These are phyloP conservation scores for Limosa lapponica DNA, from an alignment of 2,797 vertebrate species.

Conservation along the genomic window DNA sequence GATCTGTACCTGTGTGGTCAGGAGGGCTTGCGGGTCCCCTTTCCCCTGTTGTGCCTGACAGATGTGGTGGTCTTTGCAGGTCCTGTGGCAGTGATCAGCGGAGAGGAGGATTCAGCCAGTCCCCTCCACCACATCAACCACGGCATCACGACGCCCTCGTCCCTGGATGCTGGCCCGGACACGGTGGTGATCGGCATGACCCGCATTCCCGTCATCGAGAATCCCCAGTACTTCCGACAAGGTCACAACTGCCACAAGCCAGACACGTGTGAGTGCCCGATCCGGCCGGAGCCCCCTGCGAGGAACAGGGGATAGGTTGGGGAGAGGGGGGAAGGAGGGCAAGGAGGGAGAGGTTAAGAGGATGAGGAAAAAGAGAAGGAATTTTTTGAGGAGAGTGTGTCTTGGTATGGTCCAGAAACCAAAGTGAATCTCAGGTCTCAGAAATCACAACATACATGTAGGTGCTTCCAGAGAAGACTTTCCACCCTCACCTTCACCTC, in stretches of 20 bases:
- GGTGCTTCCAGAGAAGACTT: constrained; percentile 49
- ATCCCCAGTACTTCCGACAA: constrained; percentile 97
- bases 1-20: rapidly evolving
- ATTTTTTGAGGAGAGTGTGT: constrained; percentile 32
- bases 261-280: constrained; percentile 89
- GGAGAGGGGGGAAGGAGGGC: neutral
- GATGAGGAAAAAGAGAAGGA: constrained; percentile 40
- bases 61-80: constrained; percentile 74
- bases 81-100: constrained; percentile 96
- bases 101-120: constrained; percentile 98
- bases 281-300: neutral
- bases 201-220: constrained; percentile 96
- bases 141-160: constrained; percentile 92
- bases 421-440: constrained; percentile 61
- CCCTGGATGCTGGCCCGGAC: constrained; percentile 90
- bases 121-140: constrained; percentile 98
- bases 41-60: neutral
- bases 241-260: constrained; percentile 97
- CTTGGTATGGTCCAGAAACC: constrained; percentile 75
- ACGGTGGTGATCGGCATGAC: constrained; percentile 98
- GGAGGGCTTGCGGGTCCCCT: rapidly evolving
- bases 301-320: neutral
- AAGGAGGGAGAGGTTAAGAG: neutral
- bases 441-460: constrained; percentile 67
- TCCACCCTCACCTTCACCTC: constrained; percentile 69